Evolutionary conservation across 1,140 invertebrate genomes (phyloP), one percentile per base, ranked within the genome.

Genomic region (Notospermus geniculatus): DNA sequence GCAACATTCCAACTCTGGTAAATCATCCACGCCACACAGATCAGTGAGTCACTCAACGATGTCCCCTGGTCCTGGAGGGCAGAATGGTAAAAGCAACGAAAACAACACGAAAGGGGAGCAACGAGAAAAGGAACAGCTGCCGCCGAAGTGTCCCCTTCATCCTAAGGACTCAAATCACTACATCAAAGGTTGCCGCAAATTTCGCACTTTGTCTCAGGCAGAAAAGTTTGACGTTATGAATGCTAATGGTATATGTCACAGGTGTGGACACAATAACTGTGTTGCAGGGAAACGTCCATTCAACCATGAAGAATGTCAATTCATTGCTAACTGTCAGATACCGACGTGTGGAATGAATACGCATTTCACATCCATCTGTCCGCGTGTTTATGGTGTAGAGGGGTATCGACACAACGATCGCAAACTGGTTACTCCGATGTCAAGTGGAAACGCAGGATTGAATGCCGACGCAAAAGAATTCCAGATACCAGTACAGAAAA

Each of bases 191-290:
- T 43, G 39, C 19, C 39, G 19, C 19, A 43, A 43, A 43, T 43
- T 43, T 19, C 39, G 39, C 11, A 43, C 39, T 43, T 19, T 43
- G 11, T 13, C 39, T 11, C 39, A 43, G 19, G 39, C 11, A 19
- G 39, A 43, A 19, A 43, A 43, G 19, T 19, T 43, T 19, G 39
- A 43, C 39, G 19, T 43, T 19, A 13, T 19, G 39, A 43, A 43
- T 11, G 39, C 39, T 13, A 43, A 43, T 43, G 19, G 19, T 43
- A 43, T 43, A 13, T 43, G 39, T 43, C 39, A 43, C 11, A 11
- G 39, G 11, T 43, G 39, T 43, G 11, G 39, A 43, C 39, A 43
- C 39, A 43, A 43, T 19, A 43, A 43, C 39, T 43, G 39, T 43
- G 39, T 43, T 13, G 39, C 39, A 43, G 39, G 39, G 39, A 43